Conservation (phyloP, 1,140 invertebrate species). For the Colletes gigas region DNA sequence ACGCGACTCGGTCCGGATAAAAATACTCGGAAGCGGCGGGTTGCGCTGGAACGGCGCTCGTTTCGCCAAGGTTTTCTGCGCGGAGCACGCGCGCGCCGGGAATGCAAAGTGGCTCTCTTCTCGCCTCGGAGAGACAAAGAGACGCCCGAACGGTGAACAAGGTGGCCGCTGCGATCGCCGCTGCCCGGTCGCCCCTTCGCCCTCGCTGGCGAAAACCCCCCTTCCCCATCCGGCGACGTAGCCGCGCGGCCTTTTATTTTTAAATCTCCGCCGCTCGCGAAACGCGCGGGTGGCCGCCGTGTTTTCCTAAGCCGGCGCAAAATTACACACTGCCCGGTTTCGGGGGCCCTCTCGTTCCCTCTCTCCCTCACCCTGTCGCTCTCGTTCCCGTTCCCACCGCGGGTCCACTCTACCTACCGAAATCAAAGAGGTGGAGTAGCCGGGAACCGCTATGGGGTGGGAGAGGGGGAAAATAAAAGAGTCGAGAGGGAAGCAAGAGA, state of each 20-base stretch:
- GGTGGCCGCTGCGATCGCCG: conserved; percentile 63
- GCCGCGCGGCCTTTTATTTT: conserved; percentile 74
- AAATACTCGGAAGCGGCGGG: conserved; percentile 10
- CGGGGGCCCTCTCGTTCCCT: conserved; percentile 49
- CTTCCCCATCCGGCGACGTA: conserved; percentile 35
- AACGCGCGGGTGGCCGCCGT: conserved; percentile 81
- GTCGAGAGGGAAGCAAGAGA: neutral
- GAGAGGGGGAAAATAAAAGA: conserved; percentile 36
- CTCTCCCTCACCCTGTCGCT: conserved; percentile 12
- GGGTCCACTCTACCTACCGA: conserved; percentile 37
- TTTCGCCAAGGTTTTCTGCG: conserved; percentile 3
- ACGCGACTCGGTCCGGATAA: conserved; percentile 7
- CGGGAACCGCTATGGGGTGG: conserved; percentile 2
- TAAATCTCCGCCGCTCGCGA: conserved; percentile 77
- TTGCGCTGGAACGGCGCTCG: neutral
- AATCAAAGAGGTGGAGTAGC: conserved; percentile 45
- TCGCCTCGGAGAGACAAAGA: conserved; percentile 63
- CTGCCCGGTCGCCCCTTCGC: conserved; percentile 36
- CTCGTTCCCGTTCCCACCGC: conserved; percentile 24
- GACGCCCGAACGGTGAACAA: conserved; percentile 62
- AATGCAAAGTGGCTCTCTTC: conserved; percentile 62
- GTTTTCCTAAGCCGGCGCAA: conserved; percentile 82
- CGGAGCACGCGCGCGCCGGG: conserved; percentile 17
- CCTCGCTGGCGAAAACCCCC: conserved; percentile 42
- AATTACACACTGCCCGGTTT: conserved; percentile 81